Conservation (phyloP, 2,113 vertebrate species). For the Antidorcas marsupialis region DNA sequence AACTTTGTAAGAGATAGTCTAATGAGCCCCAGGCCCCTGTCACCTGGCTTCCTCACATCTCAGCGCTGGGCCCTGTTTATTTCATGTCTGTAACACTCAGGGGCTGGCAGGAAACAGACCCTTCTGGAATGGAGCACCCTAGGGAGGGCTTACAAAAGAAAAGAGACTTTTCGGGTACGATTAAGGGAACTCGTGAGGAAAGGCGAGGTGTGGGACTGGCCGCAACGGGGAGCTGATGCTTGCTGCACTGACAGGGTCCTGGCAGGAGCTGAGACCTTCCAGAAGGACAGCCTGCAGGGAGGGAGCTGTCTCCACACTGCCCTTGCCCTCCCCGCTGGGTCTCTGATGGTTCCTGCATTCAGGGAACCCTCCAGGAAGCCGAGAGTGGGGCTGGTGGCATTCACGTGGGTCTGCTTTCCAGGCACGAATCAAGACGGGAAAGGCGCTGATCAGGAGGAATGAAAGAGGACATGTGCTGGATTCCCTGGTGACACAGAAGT, state of each 20-base stretch:
- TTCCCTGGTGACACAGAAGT: background rate
- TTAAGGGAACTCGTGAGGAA: background rate
- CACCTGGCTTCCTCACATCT: background rate
- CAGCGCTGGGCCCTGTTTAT: background rate
- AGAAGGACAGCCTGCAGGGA: background rate
- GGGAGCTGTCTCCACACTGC: background rate
- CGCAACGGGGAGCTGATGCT: background rate
- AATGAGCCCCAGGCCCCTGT: background rate
- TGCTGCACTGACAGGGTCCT: background rate
- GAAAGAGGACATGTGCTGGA: rapidly evolving
- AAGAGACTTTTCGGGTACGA: background rate
- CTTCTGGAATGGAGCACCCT: background rate
- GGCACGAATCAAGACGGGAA: background rate
- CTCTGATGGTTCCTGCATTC: background rate
- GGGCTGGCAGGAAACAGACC: background rate
- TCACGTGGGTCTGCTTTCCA: background rate
- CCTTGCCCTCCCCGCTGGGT: background rate
- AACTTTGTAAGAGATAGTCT: rapidly evolving
- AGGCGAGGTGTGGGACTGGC: background rate
- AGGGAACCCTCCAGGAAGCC: background rate
- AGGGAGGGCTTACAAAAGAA: background rate
- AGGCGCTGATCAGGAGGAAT: background rate
- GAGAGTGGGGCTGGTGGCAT: background rate
- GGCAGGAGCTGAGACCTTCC: background rate
- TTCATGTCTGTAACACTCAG: background rate